Evolutionary conservation across 1,140 invertebrate species (phyloP).

Genomic region (Cryptotermes secundus): DNA sequence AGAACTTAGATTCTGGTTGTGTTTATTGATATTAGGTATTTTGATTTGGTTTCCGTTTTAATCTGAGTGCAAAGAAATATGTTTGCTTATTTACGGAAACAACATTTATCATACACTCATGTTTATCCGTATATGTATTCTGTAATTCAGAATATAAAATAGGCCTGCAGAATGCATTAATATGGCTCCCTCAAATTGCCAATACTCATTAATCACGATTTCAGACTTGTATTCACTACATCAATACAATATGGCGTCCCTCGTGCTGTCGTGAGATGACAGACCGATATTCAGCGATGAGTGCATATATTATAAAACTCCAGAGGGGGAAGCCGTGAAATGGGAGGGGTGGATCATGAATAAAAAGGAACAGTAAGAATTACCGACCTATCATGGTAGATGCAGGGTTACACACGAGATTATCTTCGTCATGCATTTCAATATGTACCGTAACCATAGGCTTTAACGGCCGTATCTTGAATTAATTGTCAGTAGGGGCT

Average conservation of each 20-base stretch:
- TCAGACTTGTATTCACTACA: neutral
- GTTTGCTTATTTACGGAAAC: too few species aligned
- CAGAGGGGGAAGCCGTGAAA: neutral
- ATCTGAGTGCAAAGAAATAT: too few species aligned
- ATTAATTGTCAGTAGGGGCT: slow-evolving; percentile 15
- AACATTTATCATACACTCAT: too few species aligned
- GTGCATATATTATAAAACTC: neutral
- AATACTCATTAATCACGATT: neutral
- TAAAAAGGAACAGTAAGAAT: slow-evolving; percentile 2
- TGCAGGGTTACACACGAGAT: slow-evolving; percentile 14
- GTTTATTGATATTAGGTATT: too few species aligned
- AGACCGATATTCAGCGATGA: slow-evolving; percentile 10
- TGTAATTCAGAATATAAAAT: neutral
- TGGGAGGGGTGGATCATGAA: slow-evolving; percentile 13
- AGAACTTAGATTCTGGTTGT: too few species aligned
- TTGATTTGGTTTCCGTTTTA: too few species aligned
- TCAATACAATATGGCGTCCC: slow-evolving; percentile 6
- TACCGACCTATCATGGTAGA: slow-evolving; percentile 5
- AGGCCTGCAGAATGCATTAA: neutral
- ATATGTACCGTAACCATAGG: neutral
- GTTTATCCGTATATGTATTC: too few species aligned
- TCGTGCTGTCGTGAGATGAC: neutral
- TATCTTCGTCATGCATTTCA: neutral
- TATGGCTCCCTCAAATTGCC: neutral
- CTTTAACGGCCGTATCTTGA: neutral